Evolutionary conservation across 2,888 invertebrate genomes (phyloP), one percentile per base, ranked within the genome.

Genomic region (Heterodera filipjevi): DNA sequence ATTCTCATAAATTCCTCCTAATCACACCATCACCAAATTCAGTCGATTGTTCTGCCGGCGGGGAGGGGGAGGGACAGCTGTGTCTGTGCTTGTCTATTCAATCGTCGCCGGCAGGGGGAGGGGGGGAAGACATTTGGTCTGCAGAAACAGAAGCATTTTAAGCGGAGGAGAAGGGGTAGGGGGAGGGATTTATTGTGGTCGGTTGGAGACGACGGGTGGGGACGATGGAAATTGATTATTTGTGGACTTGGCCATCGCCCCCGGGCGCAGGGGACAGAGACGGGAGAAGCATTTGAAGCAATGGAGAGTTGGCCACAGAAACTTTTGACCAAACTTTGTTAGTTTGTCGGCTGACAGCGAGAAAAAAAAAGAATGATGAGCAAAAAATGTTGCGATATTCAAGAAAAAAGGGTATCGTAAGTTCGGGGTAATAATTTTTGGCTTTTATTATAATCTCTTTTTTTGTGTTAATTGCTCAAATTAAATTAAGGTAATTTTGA

Each of bases 41-140:
- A 59, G 27, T 27, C 39, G 39, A 39, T 39, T 39, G 5, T 39
- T 39, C 39, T n/a, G n/a, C n/a, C n/a, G n/a, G n/a, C n/a, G n/a
- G 46, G 10, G 16, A 16, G 19, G 19, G 12, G 22, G 59, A 12
- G 59, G 27, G 59, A 59, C 59, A 59, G 59, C 59, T 59, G 59
- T n/a, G 59, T n/a, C 59, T 59, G 59, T 2, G 46, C 46, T 2
- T 19, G 3, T 49, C 16, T 14, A 16, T 19, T 49, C 12, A 44
- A 10, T 44, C 44, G 12, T 53, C 53, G 16, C 14, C 22, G 19
- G 53, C 22, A 5, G 53, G 19, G 49, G 49, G n/a, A n/a, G n/a
- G n/a, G n/a, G n/a, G n/a, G n/a, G 59, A n/a, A n/a, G 59, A 27
- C n/a, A 59, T 59, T 59, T 59, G 59, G 59, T 59, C 53, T 53